These are phyloP conservation scores for Holocentrus rufus DNA, from an alignment of 2,797 vertebrate genomes.

Conservation along the genomic window DNA sequence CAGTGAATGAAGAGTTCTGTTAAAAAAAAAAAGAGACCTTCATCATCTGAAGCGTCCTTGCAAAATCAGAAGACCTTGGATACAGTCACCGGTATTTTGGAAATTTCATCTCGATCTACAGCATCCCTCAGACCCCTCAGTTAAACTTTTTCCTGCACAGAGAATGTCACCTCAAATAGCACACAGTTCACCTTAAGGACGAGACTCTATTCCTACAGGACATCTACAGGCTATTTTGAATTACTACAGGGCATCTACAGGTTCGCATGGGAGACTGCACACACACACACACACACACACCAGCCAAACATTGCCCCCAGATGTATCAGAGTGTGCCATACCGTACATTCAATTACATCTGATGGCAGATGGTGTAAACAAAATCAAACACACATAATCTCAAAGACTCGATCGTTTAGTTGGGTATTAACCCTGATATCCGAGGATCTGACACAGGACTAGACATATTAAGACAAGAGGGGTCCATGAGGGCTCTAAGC, in stretches of 20 bases:
- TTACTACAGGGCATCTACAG: conserved; percentile 34
- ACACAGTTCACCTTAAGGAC: conserved; percentile 30
- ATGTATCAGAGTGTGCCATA: conserved; percentile 78
- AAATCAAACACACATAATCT: conserved; percentile 77
- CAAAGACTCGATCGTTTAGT: conserved; percentile 69
- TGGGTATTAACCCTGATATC: conserved; percentile 72
- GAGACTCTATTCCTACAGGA: conserved; percentile 47
- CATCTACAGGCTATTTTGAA: conserved; percentile 40
- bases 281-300: conserved; percentile 16
- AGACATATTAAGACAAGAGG: conserved; percentile 67
- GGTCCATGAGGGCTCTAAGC: conserved; percentile 49
- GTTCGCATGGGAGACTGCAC: conserved; percentile 2
- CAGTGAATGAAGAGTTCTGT: conserved; percentile 1
- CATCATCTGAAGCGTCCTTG: no score
- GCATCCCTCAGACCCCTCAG: conserved; percentile 13
- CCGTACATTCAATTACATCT: conserved; percentile 78
- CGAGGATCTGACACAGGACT: conserved; percentile 72
- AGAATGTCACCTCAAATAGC: conserved; percentile 5
- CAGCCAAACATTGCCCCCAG: conserved; percentile 45
- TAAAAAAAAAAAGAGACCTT: no score
- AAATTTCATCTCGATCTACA: not conserved
- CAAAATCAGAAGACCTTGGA: no score
- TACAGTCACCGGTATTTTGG: not conserved
- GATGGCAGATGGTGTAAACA: conserved; percentile 79
- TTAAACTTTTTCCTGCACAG: conserved; percentile 15